Evolutionary conservation across 2,888 invertebrate species (phyloP), one percentile per base, ranked within the genome.

Genomic region (Drosophila percnosoma): DNA sequence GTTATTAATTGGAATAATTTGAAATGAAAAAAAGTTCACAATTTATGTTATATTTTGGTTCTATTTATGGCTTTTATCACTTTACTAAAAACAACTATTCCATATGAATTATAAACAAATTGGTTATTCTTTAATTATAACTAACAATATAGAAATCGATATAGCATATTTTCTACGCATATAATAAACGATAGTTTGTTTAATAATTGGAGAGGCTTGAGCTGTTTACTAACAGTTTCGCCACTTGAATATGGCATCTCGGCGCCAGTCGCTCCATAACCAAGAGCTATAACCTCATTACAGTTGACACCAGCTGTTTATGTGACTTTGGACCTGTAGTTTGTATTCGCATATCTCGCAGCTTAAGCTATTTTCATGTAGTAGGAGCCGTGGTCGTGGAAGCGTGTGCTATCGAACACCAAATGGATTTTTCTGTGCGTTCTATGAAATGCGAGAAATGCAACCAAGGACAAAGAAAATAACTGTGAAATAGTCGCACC

Each of bases 371-470:
- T 45, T 65, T 40, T 42, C 38, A n/a, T 61, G 10, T 21, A 31
- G 42, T 15, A 18, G n/a, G n/a, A 45, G 34, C 24, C 36, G 21
- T 52, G 52, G 31, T 7, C 4, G 21, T 38, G 48, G 8, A 57
- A 49, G 31, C 63, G 45, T 62, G 38, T 33, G 15, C 2, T 18
- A 61, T 48, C n/a, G 49, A 40, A 38, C 45, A 40, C 27, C 11
- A 58, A 52, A 48, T 45, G 42, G 36, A 36, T 66, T 42, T 53
- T 11, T 8, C 15, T 21, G 34, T 33, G 33, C 18, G 7, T 13
- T 27, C 18, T 11, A 18, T 58, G 33, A 52, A 68, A 53, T 33
- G 15, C 57, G 36, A 57, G 33, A 34, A 29, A 24, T 55, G 18
- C 38, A 40, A 2, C 24, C 38, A 38, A 57, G 42, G 42, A 51